Conservation (phyloP, 2,888 invertebrate genomes). For the Alviniconcha strummeri region DNA sequence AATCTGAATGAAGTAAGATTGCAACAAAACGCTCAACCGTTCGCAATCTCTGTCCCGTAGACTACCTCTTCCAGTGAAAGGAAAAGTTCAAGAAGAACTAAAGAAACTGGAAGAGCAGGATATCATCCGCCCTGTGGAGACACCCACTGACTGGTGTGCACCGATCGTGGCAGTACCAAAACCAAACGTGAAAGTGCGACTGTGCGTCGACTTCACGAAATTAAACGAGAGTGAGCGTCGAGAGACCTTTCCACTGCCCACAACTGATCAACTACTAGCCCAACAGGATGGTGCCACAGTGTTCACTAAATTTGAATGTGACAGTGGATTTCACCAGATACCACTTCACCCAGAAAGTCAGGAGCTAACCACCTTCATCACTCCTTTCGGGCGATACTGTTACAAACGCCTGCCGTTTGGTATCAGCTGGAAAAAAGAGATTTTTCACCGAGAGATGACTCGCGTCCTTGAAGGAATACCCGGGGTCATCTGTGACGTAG, state of each 20-base stretch:
- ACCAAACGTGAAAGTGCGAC: not conserved
- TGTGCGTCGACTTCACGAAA: not conserved
- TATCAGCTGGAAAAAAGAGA: conserved; percentile 3
- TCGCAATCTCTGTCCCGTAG: not conserved
- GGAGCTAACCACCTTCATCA: conserved; percentile 15
- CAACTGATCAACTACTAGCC: conserved; percentile 13
- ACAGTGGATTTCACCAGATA: conserved; percentile 16
- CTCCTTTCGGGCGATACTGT: conserved; percentile 28
- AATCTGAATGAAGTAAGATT: not conserved
- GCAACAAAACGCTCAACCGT: not conserved
- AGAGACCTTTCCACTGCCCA: conserved; percentile 5
- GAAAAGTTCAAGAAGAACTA: not conserved
- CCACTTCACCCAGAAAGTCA: not conserved
- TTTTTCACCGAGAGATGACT: conserved; percentile 29
- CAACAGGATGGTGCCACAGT: not conserved
- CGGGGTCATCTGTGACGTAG: not conserved
- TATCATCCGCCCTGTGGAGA: conserved; percentile 5
- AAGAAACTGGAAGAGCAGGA: not conserved
- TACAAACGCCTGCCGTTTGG: conserved; percentile 30
- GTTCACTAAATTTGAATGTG: conserved; percentile 15
- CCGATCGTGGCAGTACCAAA: conserved; percentile 1
- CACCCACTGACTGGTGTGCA: conserved; percentile 17
- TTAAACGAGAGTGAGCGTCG: not conserved
- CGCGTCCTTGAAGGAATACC: not conserved
- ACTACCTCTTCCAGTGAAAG: not conserved